Base-by-base conservation (phyloP, 2,888 invertebrate genomes). In the Scotopteryx bipunctaria region DNA sequence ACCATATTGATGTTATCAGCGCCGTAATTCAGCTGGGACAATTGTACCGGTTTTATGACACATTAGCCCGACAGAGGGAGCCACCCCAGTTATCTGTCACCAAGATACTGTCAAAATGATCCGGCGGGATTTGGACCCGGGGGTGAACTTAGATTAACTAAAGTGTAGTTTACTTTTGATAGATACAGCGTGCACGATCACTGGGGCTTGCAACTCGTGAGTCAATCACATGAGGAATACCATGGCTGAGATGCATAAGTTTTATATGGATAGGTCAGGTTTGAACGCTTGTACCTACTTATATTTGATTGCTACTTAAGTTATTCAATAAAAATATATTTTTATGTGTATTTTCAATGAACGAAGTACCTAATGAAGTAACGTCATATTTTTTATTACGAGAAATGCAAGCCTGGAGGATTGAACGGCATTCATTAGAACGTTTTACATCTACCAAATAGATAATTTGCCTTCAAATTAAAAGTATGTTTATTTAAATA, bases 21-120 rank as follows among this genome's bases (percentile, higher is more conserved):
- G 63, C 67, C 67, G 73, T 81, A 77, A 79, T 75, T 82, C 79
- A 81, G 75, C 74, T 71, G 81, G 79, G 78, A 82, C 83, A 81
- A 86, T 85, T 76, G 78, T 76, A 73, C 73, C 71, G 80, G 83
- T 81, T 83, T 87, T 88, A 86, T 86, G 86, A 87, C 84, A 81
- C 86, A 86, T 88, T 86, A 86, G 76, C 64, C 58, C 58, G 69
- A 63, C 65, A 52, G 61, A 63, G 69, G 76, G 57, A 52, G 47
- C 61, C 57, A 75, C 78, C 79, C 72, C 61, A 64, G 78, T 73
- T 82, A 82, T 82, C 83, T 79, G 80, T 84, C 84, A 83, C 76
- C 71, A 74, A 80, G 83, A 86, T 86, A 83, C 77, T 79, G 86
- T 82, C 85, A 80, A 81, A 50, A 73, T 80, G 78, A 78, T 81